These are phyloP conservation scores for Ditula angustiorana DNA, from an alignment of 2,888 invertebrate genomes.

Conservation along the genomic window DNA sequence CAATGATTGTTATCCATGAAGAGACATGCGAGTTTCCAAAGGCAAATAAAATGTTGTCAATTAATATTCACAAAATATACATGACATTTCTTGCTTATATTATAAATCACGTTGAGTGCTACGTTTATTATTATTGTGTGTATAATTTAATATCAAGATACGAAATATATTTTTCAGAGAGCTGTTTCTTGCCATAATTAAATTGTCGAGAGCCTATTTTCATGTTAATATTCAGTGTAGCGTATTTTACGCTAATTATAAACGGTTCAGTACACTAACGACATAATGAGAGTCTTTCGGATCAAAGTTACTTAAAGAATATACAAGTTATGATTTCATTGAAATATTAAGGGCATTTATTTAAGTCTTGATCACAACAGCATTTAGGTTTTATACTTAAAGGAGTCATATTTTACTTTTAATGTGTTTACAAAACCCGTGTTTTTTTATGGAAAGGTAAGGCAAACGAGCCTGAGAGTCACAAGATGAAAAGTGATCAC, in stretches of 20 bases:
- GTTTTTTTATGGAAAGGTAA: too few relatives aligned
- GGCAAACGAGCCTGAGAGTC: too few relatives aligned
- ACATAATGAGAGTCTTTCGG: slow-evolving; percentile 52
- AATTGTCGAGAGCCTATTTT: slow-evolving; percentile 54
- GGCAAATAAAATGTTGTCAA: too few relatives aligned
- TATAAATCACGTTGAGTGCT: slow-evolving; percentile 8
- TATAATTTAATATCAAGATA: slow-evolving; percentile 17
- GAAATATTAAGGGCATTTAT: slow-evolving; percentile 13
- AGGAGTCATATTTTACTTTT: too few relatives aligned
- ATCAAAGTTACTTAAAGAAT: slow-evolving; percentile 44
- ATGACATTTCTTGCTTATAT: too few relatives aligned
- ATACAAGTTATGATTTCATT: slow-evolving; percentile 4
- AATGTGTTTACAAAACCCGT: too few relatives aligned
- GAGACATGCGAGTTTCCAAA: too few relatives aligned
- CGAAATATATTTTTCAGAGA: slow-evolving; percentile 23
- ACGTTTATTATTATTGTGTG: slow-evolving; percentile 1
- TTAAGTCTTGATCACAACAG: too few relatives aligned
- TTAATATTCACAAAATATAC: too few relatives aligned
- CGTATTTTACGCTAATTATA: slow-evolving; percentile 64
- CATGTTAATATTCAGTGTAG: slow-evolving; percentile 56
- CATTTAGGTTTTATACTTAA: neutral
- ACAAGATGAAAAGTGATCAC: too few relatives aligned
- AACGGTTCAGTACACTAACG: slow-evolving; percentile 57
- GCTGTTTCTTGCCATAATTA: slow-evolving; percentile 47
- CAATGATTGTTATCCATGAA: too few relatives aligned